phyloP scores from a whole-genome alignment of 2,888 invertebrate species.

The Heteropelma amictum region DNA sequence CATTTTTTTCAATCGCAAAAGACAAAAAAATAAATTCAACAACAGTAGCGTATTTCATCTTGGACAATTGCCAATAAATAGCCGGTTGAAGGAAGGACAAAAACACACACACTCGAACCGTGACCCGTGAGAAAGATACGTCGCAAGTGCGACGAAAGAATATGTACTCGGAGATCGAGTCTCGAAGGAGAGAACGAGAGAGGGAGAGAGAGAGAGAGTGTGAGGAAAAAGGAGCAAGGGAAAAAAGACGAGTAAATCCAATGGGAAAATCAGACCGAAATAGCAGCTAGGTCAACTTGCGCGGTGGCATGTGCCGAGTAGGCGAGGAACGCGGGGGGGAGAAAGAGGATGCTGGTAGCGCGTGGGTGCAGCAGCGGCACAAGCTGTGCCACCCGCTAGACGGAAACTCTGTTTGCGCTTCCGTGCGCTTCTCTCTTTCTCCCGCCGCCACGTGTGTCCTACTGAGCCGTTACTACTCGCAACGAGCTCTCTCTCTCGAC shows the following conservation, averaged over 20 bases:
- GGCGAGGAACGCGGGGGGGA: slow-evolving; percentile 4
- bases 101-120: no score
- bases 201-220: slow-evolving; percentile 15
- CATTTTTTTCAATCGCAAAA: no score
- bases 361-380: slow-evolving; percentile 49
- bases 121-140: no score
- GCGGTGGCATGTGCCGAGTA: slow-evolving; percentile 38
- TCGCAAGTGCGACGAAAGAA: neutral
- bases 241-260: slow-evolving; percentile 32
- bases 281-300: slow-evolving; percentile 56
- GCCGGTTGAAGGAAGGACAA: no score
- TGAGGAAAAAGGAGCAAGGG: slow-evolving; percentile 9
- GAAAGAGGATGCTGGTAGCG: slow-evolving; percentile 28
- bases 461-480: slow-evolving; percentile 1
- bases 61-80: no score
- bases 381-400: slow-evolving; percentile 42
- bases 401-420: slow-evolving; percentile 37
- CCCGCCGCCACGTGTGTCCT: slow-evolving; percentile 28
- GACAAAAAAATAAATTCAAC: no score
- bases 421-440: slow-evolving; percentile 16
- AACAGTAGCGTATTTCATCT: no score
- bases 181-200: neutral
- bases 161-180: slow-evolving; percentile 16
- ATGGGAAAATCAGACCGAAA: slow-evolving; percentile 56
- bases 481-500: slow-evolving; percentile 27